phyloP scores from a whole-genome alignment of 2,113 vertebrate genomes.

The Ceyx melanurus region DNA sequence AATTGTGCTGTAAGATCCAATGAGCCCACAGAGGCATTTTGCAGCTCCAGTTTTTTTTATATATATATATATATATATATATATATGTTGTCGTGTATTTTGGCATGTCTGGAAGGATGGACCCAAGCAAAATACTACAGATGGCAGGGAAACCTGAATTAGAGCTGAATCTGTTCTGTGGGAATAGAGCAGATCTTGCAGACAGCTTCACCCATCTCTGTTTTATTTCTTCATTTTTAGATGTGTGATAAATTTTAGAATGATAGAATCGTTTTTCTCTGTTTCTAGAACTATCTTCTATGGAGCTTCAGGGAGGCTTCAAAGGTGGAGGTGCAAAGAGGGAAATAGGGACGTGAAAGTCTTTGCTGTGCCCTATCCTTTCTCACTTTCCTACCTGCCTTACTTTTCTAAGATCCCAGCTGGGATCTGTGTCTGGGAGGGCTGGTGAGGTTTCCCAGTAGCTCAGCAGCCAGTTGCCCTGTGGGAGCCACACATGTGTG shows the following conservation, averaged over 20 bases:
- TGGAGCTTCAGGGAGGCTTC: background rate
- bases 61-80: background rate
- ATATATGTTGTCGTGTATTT: background rate
- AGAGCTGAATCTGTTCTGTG: background rate
- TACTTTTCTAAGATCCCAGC: background rate
- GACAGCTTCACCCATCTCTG: background rate
- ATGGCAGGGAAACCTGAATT: background rate
- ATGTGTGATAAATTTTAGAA: background rate
- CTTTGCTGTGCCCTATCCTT: background rate
- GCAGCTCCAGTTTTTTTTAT: background rate
- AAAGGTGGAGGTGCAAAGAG: background rate
- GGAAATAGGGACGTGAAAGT: background rate
- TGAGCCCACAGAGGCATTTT: background rate
- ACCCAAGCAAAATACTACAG: background rate
- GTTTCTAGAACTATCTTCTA: background rate
- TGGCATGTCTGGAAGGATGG: background rate
- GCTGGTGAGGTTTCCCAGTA: background rate
- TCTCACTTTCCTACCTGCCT: background rate
- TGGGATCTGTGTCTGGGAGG: background rate
- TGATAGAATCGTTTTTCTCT: background rate
- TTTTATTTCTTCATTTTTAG: background rate
- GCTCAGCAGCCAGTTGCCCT: background rate
- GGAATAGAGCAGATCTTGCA: background rate
- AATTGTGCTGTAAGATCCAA: background rate
- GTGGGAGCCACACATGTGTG: accelerated